These are phyloP conservation scores for Centroberyx gerrardi DNA, from an alignment of 2,797 vertebrate species.

Conservation along the genomic window DNA sequence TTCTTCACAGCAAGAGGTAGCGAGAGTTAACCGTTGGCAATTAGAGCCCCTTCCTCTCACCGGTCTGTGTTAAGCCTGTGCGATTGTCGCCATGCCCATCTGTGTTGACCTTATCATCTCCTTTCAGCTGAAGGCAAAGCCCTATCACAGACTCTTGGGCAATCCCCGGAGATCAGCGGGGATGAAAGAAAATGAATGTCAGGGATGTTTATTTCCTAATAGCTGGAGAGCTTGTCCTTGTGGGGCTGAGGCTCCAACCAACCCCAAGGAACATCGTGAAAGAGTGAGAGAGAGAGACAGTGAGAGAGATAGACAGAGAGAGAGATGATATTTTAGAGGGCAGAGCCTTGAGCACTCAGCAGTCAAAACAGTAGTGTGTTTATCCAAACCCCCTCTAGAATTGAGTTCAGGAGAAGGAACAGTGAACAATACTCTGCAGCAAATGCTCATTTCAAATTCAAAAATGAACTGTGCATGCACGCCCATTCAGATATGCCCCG, in stretches of 20 bases:
- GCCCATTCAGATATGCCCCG: too few species aligned
- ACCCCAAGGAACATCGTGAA: slow-evolving; percentile 6
- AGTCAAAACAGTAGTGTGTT: not conserved
- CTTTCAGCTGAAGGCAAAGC: slow-evolving; percentile 44
- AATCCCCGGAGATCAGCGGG: slow-evolving; percentile 47
- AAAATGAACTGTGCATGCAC: not conserved
- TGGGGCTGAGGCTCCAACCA: slow-evolving; percentile 24
- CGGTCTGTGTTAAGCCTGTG: slow-evolving; percentile 25
- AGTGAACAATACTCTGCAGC: not conserved
- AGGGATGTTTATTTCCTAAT: slow-evolving; percentile 54
- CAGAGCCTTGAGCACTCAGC: slow-evolving; percentile 9
- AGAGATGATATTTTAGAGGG: slow-evolving; percentile 35
- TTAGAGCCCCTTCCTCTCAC: slow-evolving; percentile 9
- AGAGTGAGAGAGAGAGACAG: not conserved
- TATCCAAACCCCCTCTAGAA: slow-evolving; percentile 25
- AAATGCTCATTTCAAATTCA: slow-evolving; percentile 6
- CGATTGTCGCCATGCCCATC: slow-evolving; percentile 10
- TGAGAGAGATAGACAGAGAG: not conserved
- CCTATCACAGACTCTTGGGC: slow-evolving; percentile 28
- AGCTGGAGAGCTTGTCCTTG: slow-evolving; percentile 34
- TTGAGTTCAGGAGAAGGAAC: not conserved
- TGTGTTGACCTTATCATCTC: slow-evolving; percentile 58
- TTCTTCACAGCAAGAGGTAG: slow-evolving; percentile 9
- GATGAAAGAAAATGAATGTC: slow-evolving; percentile 57
- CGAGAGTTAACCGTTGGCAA: not conserved